These are phyloP conservation scores for Aporophyla nigra DNA, from an alignment of 2,888 invertebrate genomes.

Conservation along the genomic window DNA sequence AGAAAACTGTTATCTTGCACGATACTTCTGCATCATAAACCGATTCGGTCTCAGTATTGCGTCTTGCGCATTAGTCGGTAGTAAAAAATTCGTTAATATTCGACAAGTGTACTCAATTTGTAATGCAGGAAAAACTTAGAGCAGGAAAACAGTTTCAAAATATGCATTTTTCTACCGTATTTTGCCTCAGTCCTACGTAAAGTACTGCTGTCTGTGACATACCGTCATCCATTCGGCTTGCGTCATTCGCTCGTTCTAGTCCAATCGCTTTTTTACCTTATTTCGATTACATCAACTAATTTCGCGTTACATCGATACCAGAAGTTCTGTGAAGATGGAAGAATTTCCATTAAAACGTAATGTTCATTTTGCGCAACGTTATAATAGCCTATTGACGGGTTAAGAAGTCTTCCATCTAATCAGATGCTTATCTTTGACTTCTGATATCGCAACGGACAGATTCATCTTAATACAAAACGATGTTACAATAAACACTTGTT, in stretches of 20 bases:
- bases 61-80: conserved; percentile 5
- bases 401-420: conserved; percentile 62
- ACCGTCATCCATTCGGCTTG: conserved; percentile 73
- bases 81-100: conserved; percentile 36
- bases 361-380: conserved; percentile 79
- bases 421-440: conserved; percentile 61
- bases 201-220: conserved; percentile 66
- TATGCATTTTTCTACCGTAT: conserved; percentile 48
- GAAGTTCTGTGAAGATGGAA: conserved; percentile 75
- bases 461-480: conserved; percentile 37
- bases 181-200: conserved; percentile 37
- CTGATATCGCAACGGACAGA: conserved; percentile 56
- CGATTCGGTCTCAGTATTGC: conserved; percentile 22
- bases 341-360: conserved; percentile 82
- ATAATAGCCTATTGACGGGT: conserved; percentile 73
- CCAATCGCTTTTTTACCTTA: conserved; percentile 79
- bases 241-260: conserved; percentile 77
- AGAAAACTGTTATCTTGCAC: conserved; percentile 43
- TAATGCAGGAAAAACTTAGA: conserved; percentile 43
- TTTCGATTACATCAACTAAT: conserved; percentile 84
- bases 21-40: conserved; percentile 13
- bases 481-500: conserved; percentile 43
- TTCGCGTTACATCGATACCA: conserved; percentile 81
- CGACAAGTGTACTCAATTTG: conserved; percentile 26
- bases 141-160: conserved; percentile 63